Base-by-base conservation (phyloP, 2,113 vertebrate species). In the zebrafish (Danio rerio) region DNA sequence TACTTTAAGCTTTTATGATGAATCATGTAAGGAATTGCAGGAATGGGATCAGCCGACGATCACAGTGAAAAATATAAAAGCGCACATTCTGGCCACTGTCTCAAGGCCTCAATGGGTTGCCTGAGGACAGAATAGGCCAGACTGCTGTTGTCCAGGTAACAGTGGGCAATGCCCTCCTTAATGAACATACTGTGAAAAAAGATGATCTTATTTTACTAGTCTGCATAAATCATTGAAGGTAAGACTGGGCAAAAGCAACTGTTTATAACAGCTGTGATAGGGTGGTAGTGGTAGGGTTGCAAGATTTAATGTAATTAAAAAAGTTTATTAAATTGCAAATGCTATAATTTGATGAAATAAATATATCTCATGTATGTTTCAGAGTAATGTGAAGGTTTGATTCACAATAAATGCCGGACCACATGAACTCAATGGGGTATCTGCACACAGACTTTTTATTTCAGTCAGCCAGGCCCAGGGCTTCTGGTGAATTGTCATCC, bases 111-210 rank as follows among this genome's bases (percentile, higher is more conserved):
- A 56, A 5, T 11, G 47, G 80, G 78, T 79, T 53, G 43, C 50
- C 81, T 72, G 56, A 87, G 71, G 80, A 84, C 72, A 80, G 71
- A 47, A 74, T 40, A 11, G 70, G 70, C 71, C 77, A 80, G 84
- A 47, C 76, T 80, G 59, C 76, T 70, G 80, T 84, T 83, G 80
- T 72, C 83, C 21, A 73, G 83, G 76, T 82, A 87, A 87, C 83
- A 21, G 63, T 71, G 47, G 72, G 47, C n/a, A 59, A 75, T 49
- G 16, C 58, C 50, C 42, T 71, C 13, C 74, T 20, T 69, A 69
- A 80, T 62, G 16, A 70, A 50, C n/a, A 43, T 9, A 12, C 20
- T 49, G 56, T 43, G 47, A 1, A 77, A 77, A 71, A 71, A 9
- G 49, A 52, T 15, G 0, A 50, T 50, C 45, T 31, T 4, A 1